Conservation (phyloP, 1,140 invertebrate genomes). For the Myzus persicae region DNA sequence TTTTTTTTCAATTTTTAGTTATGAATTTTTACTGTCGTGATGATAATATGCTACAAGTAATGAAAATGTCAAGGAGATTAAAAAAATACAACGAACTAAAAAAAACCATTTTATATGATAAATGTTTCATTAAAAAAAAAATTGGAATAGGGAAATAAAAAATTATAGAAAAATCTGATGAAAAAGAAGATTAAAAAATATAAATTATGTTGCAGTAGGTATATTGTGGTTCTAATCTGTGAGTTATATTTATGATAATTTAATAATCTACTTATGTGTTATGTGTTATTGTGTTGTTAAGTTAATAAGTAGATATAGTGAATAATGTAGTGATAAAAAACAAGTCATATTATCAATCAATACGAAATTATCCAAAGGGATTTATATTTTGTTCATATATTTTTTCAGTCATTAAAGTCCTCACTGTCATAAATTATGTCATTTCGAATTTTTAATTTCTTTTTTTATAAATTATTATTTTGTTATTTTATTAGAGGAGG, state of each 20-base stretch:
- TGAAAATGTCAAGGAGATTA: neutral
- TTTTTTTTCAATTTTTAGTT: too few relatives aligned
- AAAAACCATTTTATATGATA: too few relatives aligned
- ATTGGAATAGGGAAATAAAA: neutral
- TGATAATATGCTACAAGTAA: neutral
- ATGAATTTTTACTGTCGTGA: neutral
- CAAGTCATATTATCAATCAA: neutral
- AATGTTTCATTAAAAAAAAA: too few relatives aligned
- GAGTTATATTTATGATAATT: neutral
- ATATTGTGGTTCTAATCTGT: neutral
- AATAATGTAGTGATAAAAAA: neutral
- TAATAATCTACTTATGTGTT: too few relatives aligned
- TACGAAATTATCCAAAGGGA: neutral
- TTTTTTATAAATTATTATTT: neutral
- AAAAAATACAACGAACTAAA: too few relatives aligned
- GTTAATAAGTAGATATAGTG: neutral
- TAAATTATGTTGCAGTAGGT: neutral
- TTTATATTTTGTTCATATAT: neutral
- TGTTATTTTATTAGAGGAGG: too few relatives aligned
- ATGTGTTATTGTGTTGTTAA: too few relatives aligned
- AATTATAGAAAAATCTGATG: neutral
- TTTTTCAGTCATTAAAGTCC: neutral
- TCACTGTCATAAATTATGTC: neutral
- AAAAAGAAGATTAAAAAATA: neutral
- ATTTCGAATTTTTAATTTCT: neutral